Evolutionary conservation across 2,797 vertebrate genomes (phyloP).

Genomic region (Trematomus bernacchii): DNA sequence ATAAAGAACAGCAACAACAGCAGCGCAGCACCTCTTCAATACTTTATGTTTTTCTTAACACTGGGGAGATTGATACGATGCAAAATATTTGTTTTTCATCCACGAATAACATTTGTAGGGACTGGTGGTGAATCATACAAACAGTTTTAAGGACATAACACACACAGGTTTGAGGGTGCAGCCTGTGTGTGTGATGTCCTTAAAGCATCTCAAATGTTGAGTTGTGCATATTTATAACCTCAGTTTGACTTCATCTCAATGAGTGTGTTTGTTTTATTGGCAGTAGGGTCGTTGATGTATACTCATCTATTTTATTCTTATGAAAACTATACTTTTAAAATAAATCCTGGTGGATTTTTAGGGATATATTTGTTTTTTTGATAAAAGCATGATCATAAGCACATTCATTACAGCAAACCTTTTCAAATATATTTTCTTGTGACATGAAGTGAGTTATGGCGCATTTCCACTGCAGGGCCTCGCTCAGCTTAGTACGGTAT

Average conservation of each 20-base stretch:
- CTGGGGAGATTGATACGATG: slow-evolving; percentile 7
- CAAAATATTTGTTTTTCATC: slow-evolving; percentile 23
- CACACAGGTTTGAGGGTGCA: neutral
- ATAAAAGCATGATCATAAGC: too few species aligned
- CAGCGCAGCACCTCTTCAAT: slow-evolving; percentile 6
- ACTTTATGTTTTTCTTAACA: slow-evolving; percentile 21
- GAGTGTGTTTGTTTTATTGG: neutral
- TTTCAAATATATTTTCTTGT: too few species aligned
- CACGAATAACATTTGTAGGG: neutral
- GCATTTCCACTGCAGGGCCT: too few species aligned
- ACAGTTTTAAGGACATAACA: too few species aligned
- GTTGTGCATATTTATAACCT: neutral
- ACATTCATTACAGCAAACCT: too few species aligned
- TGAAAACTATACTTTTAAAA: too few species aligned
- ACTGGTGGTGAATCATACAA: neutral
- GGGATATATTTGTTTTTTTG: too few species aligned
- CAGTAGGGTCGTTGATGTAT: rapidly evolving
- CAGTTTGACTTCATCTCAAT: neutral
- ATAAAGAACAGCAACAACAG: slow-evolving; percentile 31
- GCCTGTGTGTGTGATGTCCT: neutral
- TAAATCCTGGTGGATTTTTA: too few species aligned
- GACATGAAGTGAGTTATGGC: too few species aligned
- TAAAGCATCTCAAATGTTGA: neutral
- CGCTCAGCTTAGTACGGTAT: too few species aligned
- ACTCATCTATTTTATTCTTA: rapidly evolving